phyloP scores from a whole-genome alignment of 1,140 invertebrate genomes.

The Drosophila virilis region DNA sequence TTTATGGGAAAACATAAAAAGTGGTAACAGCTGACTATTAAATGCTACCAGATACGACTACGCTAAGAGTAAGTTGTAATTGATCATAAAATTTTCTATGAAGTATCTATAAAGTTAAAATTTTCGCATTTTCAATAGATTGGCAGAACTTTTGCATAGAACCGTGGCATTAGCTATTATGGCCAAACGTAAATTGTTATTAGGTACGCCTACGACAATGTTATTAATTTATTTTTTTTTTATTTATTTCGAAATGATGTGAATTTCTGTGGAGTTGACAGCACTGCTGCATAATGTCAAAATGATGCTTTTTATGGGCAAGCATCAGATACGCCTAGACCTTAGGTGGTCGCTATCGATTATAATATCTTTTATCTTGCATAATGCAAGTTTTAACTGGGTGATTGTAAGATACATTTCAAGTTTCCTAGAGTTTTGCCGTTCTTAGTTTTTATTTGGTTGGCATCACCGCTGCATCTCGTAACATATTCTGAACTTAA shows the following conservation, averaged over 20 bases:
- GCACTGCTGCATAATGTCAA: background rate
- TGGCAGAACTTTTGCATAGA: background rate
- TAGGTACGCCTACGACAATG: background rate
- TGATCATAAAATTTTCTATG: constrained; percentile 5
- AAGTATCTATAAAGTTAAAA: background rate
- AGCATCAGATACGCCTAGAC: background rate
- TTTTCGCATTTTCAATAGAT: background rate
- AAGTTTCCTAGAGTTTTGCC: background rate
- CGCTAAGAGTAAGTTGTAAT: constrained; percentile 7
- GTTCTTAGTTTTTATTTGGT: no score
- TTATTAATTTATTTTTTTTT: no score
- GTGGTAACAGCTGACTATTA: background rate
- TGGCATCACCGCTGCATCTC: no score
- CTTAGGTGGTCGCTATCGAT: background rate
- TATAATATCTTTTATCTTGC: background rate
- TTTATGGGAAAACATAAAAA: constrained; percentile 26
- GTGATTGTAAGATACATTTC: no score
- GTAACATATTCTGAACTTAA: constrained; percentile 29
- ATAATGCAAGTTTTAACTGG: background rate
- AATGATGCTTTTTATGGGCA: background rate
- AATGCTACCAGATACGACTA: constrained; percentile 1
- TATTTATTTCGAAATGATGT: background rate
- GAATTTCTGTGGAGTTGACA: background rate
- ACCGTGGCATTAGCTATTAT: background rate
- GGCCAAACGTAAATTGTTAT: background rate